These are phyloP conservation scores for Ardeotis arabs DNA, from an alignment of 2,113 vertebrate species.

Conservation along the genomic window DNA sequence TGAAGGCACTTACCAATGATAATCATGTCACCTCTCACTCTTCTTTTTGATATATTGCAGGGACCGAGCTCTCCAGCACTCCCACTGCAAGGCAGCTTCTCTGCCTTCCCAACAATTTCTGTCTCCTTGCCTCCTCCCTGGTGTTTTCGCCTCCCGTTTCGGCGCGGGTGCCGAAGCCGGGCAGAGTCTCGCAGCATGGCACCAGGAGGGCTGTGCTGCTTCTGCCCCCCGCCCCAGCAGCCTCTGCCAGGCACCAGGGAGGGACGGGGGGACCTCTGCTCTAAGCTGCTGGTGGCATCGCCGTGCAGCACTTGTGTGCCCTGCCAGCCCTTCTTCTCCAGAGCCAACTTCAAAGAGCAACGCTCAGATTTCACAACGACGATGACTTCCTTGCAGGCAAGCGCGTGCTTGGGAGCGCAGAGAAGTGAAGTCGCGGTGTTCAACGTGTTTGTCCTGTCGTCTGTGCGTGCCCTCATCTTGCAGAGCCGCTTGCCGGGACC, in stretches of 20 bases:
- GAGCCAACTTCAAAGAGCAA: neutral
- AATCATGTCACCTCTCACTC: neutral
- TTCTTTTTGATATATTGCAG: neutral
- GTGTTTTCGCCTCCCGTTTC: neutral
- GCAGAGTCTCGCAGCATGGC: neutral
- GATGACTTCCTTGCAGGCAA: neutral
- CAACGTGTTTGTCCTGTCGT: neutral
- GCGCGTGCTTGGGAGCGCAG: neutral
- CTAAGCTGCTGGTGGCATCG: neutral
- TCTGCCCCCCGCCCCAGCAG: neutral
- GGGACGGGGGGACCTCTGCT: neutral
- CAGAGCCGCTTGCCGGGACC: neutral
- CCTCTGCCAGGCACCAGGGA: neutral
- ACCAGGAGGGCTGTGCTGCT: neutral
- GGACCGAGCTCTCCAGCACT: neutral
- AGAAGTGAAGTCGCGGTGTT: neutral
- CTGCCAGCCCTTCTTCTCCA: neutral
- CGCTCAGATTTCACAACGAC: fast-evolving
- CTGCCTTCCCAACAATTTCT: neutral
- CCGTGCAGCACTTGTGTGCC: fast-evolving
- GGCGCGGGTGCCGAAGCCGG: fast-evolving
- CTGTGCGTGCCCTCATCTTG: neutral
- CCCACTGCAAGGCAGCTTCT: neutral
- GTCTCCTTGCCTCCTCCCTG: neutral
- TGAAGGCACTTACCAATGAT: neutral